Base-by-base conservation (phyloP, 2,888 invertebrate species). In the Lepeophtheirus nordmannii region DNA sequence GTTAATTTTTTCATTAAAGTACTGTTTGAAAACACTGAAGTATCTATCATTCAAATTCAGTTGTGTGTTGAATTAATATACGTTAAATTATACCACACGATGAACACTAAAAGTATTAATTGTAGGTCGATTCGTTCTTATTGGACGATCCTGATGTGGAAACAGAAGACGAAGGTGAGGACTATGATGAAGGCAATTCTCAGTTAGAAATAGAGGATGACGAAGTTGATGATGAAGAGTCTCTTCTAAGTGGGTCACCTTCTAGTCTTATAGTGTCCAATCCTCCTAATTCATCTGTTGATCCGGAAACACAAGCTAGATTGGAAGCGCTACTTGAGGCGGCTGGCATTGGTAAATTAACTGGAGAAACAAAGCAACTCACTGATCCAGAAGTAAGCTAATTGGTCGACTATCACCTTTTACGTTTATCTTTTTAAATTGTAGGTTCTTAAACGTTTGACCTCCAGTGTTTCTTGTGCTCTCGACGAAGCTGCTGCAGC, bases 401-500 rank as follows among this genome's bases (percentile, higher is more conserved):
- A 20, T 53, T 1, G 7, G 8, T 20, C 53, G 7, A n/a, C 58
- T 8, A 2, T 5, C 58, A 58, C 58, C 8, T 58, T 58, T 58
- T 58, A 7, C 58, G 10, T 58, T 58, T 58, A 58, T 58, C 22
- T 7, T 7, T 58, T 58, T 58, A 17, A 3, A 3, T 58, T 3
- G 1, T 89, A 90, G 77, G 88, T 89, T 72, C 81, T 91, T 71
- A 81, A 88, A 72, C 83, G 87, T 73, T 81, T 90, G 74, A 89
- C 90, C 72, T 87, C 89, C 65, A 89, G 89, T 72, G 87, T 88
- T 71, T 86, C 91, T 73, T 90, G 91, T 79, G 93, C 94, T 70
- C 83, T 96, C 74, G 93, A 94, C 81, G 93, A 94, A 79, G 94
- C 94, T 68, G 93, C 93, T 70, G 93, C 93, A 72, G 93, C 93